These are phyloP conservation scores for Stomatorhinus ivindoensis DNA, from an alignment of 2,113 vertebrate species.

Conservation along the genomic window DNA sequence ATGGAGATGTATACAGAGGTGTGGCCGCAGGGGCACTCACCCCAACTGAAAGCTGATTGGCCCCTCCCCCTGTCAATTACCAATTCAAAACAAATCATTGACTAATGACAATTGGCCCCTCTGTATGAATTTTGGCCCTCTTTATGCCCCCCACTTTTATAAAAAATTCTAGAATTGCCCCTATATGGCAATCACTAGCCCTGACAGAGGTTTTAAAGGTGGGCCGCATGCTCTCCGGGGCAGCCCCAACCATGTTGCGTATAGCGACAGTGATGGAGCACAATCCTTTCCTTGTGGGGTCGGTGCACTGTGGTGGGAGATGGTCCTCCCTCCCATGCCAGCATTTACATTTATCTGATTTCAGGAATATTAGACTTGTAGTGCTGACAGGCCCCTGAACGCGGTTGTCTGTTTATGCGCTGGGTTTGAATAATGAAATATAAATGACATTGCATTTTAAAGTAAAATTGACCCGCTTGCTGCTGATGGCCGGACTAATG, in stretches of 20 bases:
- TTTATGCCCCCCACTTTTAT: not conserved
- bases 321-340: not conserved
- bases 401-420: not conserved
- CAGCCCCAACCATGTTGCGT: not conserved
- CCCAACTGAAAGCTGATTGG: not conserved
- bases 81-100: not conserved
- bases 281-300: not conserved
- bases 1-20: not conserved
- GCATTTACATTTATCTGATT: conserved; percentile 16
- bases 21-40: not conserved
- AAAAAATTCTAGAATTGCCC: not conserved
- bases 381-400: conserved; percentile 10
- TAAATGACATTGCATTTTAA: conserved; percentile 18
- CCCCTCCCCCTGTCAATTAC: not conserved
- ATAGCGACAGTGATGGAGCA: not conserved
- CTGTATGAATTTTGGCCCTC: not conserved
- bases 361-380: conserved; percentile 4
- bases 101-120: not conserved
- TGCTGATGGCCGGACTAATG: conserved; percentile 15
- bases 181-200: not conserved
- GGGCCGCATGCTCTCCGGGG: not conserved
- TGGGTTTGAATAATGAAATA: conserved; percentile 11
- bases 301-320: not conserved
- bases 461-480: conserved; percentile 11
- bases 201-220: not conserved